A percentile compares a stretch with the other conserved stretches of the same genome.
phyloP scores from a whole-genome alignment of 2,888 invertebrate genomes.

The Gerris lacustris region DNA sequence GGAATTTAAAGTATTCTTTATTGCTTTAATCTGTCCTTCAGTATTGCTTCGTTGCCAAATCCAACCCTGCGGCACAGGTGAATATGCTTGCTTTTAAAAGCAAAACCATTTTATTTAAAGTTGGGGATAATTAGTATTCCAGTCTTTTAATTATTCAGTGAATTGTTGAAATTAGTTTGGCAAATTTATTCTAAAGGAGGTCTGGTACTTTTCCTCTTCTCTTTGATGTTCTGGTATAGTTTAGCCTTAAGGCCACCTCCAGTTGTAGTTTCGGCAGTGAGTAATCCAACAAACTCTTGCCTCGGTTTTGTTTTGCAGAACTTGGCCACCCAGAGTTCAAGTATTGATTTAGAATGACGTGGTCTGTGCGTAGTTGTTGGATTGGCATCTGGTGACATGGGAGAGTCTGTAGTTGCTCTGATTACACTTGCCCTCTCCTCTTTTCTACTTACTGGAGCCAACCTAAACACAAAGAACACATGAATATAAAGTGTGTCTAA shows the following conservation, averaged over 20 bases:
- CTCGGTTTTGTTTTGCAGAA: slow-evolving; percentile 31
- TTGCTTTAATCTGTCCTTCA: too few species aligned
- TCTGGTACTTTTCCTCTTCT: slow-evolving; percentile 22
- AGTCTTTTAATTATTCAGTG: too few species aligned
- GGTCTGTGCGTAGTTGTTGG: slow-evolving; percentile 1
- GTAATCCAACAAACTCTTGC: slow-evolving; percentile 49
- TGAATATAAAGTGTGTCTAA: too few species aligned
- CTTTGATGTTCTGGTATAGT: slow-evolving; percentile 59
- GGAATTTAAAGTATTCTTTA: too few species aligned
- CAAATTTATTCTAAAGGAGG: neutral
- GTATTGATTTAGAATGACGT: slow-evolving; percentile 18
- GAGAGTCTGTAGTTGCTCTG: slow-evolving; percentile 72
- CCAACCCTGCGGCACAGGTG: too few species aligned
- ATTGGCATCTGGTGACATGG: slow-evolving; percentile 47
- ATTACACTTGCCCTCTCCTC: slow-evolving; percentile 43
- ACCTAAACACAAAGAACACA: neutral
- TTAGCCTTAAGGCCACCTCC: slow-evolving; percentile 50
- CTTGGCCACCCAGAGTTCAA: slow-evolving; percentile 27
- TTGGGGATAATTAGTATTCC: too few species aligned
- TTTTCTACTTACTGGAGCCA: neutral
- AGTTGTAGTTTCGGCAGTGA: slow-evolving; percentile 34
- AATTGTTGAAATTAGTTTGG: neutral
- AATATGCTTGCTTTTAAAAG: too few species aligned
- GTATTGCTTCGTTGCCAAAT: too few species aligned
- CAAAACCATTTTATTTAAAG: too few species aligned